Evolutionary conservation across 1,140 invertebrate species (phyloP), one percentile per base, ranked within the genome.

Genomic region (Ditylenchus dipsaci): DNA sequence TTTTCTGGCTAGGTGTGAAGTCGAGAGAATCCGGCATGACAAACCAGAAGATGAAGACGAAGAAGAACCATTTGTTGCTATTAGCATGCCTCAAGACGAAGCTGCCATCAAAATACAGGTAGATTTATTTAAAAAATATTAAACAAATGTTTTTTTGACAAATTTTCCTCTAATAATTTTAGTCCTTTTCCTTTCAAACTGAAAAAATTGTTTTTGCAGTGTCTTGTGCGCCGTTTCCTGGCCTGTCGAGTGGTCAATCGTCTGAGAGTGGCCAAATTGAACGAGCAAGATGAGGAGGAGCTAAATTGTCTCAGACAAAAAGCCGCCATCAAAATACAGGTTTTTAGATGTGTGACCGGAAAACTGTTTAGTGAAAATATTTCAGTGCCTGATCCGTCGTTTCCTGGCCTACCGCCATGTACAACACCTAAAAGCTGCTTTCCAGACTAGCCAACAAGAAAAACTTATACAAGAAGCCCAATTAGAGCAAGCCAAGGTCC

Each of bases 271-370:
- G 11, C 33, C 33, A 38, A 38, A 38, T 38, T 38, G 33, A 38
- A 3, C 33, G 11, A 38, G 33, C 33, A 38, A 38, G 33, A 38
- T 38, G 33, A 38, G 33, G 33, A 38, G 33, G 3, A 38, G 33
- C 11, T 38, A 38, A 38, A 38, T 38, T 5, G 3, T 5, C 3
- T 38, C 11, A 38, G 33, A 38, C 3, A 53, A 21, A 3, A 53
- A 15, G 49, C 49, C n/a, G 49, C 49, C 49, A 53, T 53, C 49
- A 53, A 53, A 53, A 53, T 53, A 38, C 33, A 38, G 33, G 33
- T 38, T 38, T 11, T 38, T 38, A 38, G n/a, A n/a, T n/a, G n/a
- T n/a, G 3, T 38, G 33, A 38, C 3, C 33, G 11, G 3, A 38
- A 38, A 38, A 38, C 11, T 38, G 3, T 38, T 38, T 5, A 11